phyloP scores from a whole-genome alignment of 1,140 invertebrate species.

The Caerostris extrusa region DNA sequence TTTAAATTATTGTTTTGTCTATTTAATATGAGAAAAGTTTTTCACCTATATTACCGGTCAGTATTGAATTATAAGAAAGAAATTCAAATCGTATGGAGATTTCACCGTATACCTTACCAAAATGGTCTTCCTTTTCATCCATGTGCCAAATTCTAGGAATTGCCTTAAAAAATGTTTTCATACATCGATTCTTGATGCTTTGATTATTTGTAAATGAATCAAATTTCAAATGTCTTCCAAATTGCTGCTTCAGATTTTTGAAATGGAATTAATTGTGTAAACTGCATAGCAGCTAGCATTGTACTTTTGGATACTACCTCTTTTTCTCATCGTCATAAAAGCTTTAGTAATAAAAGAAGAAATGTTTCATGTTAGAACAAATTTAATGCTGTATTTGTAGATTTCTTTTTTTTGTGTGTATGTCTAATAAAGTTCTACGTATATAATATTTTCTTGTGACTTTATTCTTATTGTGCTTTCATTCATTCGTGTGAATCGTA shows the following conservation, averaged over 20 bases:
- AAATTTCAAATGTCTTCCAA: slow-evolving; percentile 19
- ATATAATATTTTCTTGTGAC: neutral
- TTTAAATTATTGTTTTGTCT: neutral
- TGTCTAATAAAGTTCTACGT: slow-evolving; percentile 29
- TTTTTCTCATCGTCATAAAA: neutral
- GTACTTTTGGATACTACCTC: neutral
- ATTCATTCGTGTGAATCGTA: too few species aligned
- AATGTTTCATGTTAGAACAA: neutral
- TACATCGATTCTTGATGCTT: neutral
- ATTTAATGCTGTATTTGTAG: neutral
- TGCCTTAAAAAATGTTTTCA: neutral
- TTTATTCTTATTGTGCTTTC: neutral
- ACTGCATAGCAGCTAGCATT: neutral
- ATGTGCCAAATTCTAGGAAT: neutral
- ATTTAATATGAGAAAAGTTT: neutral
- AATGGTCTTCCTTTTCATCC: neutral
- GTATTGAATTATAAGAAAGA: too few species aligned
- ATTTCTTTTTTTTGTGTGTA: neutral
- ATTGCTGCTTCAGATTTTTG: neutral
- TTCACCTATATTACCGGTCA: neutral
- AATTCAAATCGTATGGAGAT: neutral
- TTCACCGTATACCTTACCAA: neutral
- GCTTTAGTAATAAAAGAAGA: neutral
- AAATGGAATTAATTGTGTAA: neutral
- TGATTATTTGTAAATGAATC: neutral